Conservation (phyloP, 2,888 invertebrate species). For the Dichetophora obliterata region DNA sequence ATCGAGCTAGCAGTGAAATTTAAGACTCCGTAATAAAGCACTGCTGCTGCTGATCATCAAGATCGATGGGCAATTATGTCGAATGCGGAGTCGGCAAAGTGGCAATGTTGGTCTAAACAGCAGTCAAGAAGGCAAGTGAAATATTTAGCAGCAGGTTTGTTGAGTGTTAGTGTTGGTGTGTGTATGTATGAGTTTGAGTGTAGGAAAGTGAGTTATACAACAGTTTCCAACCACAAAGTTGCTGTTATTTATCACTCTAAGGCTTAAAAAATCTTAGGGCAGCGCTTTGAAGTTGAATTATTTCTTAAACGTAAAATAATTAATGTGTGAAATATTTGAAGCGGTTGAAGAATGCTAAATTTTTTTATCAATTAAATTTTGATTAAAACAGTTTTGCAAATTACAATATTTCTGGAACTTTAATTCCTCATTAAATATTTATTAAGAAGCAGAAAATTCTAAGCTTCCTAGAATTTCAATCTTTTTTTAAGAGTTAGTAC, state of each 20-base stretch:
- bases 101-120: not conserved
- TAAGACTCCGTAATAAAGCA: slow-evolving; percentile 16
- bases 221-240: not conserved
- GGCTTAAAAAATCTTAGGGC: not conserved
- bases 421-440: too few species aligned
- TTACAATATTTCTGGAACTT: too few species aligned
- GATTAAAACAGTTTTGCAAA: too few species aligned
- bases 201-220: slow-evolving; percentile 12
- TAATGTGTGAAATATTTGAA: too few species aligned
- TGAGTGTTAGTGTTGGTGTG: not conserved
- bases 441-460: too few species aligned
- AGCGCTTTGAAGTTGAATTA: too few species aligned
- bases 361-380: too few species aligned
- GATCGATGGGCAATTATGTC: slow-evolving; percentile 26
- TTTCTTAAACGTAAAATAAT: too few species aligned
- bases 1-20: slow-evolving; percentile 14
- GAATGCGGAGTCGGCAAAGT: not conserved
- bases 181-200: not conserved
- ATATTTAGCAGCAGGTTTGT: slow-evolving; percentile 5
- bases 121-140: slow-evolving; percentile 14
- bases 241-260: not conserved
- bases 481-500: too few species aligned
- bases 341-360: too few species aligned
- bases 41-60: not conserved
- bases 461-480: too few species aligned